These are phyloP conservation scores for Linhomoeus sp. DNA, from an alignment of 2,888 invertebrate genomes.

Conservation along the genomic window DNA sequence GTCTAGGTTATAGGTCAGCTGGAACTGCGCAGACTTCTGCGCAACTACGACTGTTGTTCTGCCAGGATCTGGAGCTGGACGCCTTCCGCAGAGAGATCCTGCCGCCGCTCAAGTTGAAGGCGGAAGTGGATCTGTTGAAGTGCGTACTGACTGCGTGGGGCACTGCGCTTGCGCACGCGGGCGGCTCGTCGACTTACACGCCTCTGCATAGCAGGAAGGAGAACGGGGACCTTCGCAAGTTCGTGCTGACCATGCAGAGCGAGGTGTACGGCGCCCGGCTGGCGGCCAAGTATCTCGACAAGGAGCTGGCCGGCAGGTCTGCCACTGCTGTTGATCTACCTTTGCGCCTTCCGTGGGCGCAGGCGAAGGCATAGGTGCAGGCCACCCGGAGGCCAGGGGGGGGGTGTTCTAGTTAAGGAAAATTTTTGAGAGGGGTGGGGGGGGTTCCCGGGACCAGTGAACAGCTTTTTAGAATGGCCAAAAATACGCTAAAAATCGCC, in stretches of 20 bases:
- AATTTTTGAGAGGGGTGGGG: no score
- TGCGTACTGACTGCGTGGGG: not conserved
- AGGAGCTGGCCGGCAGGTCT: conserved; percentile 49
- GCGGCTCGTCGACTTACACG: no score
- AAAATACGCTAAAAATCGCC: no score
- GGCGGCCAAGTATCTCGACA: conserved; percentile 65
- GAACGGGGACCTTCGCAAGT: conserved; percentile 48
- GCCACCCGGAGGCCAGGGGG: no score
- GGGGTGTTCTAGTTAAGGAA: no score
- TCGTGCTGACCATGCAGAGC: conserved; percentile 51
- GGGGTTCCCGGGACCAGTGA: no score
- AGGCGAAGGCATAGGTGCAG: no score
- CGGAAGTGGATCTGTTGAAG: conserved; percentile 22
- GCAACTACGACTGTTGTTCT: not conserved
- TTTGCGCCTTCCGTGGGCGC: no score
- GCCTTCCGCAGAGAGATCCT: conserved; percentile 18
- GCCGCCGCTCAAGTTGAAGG: conserved; percentile 11
- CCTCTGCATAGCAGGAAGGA: no score
- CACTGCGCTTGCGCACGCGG: no score
- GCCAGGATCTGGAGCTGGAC: conserved; percentile 34
- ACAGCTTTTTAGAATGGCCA: no score
- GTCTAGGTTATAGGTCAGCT: not conserved
- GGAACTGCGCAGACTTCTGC: not conserved
- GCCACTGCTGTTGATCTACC: no score
- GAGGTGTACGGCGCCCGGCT: conserved; percentile 63